Base-by-base conservation (phyloP, 2,888 invertebrate species). In the Drosophila tanythrix region DNA sequence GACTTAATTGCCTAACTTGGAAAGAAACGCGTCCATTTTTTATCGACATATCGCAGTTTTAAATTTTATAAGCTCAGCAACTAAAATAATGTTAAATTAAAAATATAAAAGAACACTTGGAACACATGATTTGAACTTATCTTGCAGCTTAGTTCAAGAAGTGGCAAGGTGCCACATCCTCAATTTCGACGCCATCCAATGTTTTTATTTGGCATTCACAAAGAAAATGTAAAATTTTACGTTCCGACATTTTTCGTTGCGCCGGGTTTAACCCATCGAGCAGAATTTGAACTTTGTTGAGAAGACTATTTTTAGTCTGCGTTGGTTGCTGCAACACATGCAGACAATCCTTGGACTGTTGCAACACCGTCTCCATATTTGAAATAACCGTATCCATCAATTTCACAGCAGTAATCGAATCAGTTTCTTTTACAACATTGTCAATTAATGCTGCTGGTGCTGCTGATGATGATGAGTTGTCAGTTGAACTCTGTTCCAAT, bases 121-220 rank as follows among this genome's bases (percentile, higher is more conserved):
- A 56, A 60, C 51, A 46, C 60, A 35, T 58, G 18, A 15, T 65
- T 38, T 40, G 15, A 40, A 51, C 21, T 7, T 46, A n/a, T 10
- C 13, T 18, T 29, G 5, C 3, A 29, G 13, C 29, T 77, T 43
- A 90, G 38, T 73, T 86, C 6, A 74, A 60, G n/a, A 89, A 60
- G 48, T 87, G 89, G 7, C 79, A 90, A 0, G 90, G 82, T 2
- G 62, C 64, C 25, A 92, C 83, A 76, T 92, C 92, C n/a, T 89
- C 91, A 38, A 92, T 89, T 38, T 89, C 87, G 50, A 90, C 88
- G 2, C 92, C 90, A 58, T 91, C 91, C 35, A 92, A 63, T 1
- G 86, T 84, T 65, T 88, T 90, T 18, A 92, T 92, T 77, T 92
- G 91, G 21, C 91, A 92, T 74, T 92, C 92, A 48, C 92, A 92